Base-by-base conservation (phyloP, 2,113 vertebrate species). In the Formicarius rufipectus region DNA sequence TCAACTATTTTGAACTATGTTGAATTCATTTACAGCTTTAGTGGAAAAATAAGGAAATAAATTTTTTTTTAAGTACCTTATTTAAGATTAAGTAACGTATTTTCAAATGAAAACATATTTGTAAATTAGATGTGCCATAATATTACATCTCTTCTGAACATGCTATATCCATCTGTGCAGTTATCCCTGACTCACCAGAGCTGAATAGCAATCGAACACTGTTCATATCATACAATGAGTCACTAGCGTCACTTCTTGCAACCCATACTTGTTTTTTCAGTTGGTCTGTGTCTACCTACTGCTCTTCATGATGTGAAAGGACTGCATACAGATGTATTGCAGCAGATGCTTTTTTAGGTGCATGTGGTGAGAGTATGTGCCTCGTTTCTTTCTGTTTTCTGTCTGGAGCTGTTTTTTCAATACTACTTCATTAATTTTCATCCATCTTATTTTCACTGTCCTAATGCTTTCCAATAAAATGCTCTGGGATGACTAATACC, bases 1-100 rank as follows among this genome's bases (percentile, higher is more conserved):
- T 91, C 81, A 96, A 96, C 71, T 96, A 94, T 77, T 77, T 96
- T 93, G 58, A 87, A 92, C 55, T 85, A 45, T 93, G 58, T 96
- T 93, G 81, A 89, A 95, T 96, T 87, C 93, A 80, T 95, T 97
- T 95, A 84, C 76, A 77, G 73, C 75, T 93, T 96, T 88, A 94
- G 66, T 92, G 66, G 58, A 85, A 95, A 97, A 96, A 96, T 76
- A 95, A 80, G 77, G 69, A 56, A 81, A 93, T 47, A 69, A 82
- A 84, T 95, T 92, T 93, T 67, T 95, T 95, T 9, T 89, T 87
- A 69, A 30, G 2, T 79, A 82, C 63, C 35, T 93, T 73, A 89
- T 96, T 88, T 73, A 40, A 59, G 9, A 59, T 49, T 33, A 78
- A 58, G 11, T 76, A 82, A 31, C 19, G 30, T 80, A 37, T 55